Base-by-base conservation (phyloP, 2,113 vertebrate species). In the Hemiprocne comata region DNA sequence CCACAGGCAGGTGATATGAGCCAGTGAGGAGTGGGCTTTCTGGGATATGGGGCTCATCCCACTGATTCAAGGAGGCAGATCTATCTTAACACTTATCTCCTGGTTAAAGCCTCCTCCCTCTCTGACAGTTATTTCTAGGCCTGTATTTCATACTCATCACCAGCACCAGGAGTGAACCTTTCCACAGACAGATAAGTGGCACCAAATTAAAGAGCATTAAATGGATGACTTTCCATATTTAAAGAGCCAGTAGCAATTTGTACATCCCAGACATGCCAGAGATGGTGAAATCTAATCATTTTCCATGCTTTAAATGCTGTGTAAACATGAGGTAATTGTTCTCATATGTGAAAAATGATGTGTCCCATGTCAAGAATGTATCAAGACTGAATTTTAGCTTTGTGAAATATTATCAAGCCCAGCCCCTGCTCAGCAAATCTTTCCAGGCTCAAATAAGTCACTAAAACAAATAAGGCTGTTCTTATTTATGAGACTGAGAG, bases 261-360 rank as follows among this genome's bases (percentile, higher is more conserved):
- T 94, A 94, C 76, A 42, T 83, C 93, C 36, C 6, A 1, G 82
- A 93, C 89, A 95, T 72, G 87, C 93, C 87, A 90, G 90, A 71
- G 60, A 86, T 93, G 83, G 91, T 90, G 91, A 95, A 96, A 97
- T 96, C 97, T 97, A 97, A 97, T 98, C 97, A 93, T 90, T 90
- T 85, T 95, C 84, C 88, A 73, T 93, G 93, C 77, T 95, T 97
- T 96, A 90, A 96, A 95, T 91, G 94, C 75, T 96, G 85, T 96
- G 85, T 95, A 97, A 98, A 97, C 95, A 97, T 97, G 93, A 96
- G 88, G 95, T 96, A 97, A 97, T 95, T 97, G 95, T 96, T 96
- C 94, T 97, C 97, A 92, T 65, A 97, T 97, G 89, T 97, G 95
- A 96, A 96, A 96, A 96, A 97, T 95, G 5, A 89, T 95, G 94